A percentile compares a stretch with the other conserved stretches of the same genome.
phyloP scores from a whole-genome alignment of 2,113 vertebrate species.

The Oceanites oceanicus region DNA sequence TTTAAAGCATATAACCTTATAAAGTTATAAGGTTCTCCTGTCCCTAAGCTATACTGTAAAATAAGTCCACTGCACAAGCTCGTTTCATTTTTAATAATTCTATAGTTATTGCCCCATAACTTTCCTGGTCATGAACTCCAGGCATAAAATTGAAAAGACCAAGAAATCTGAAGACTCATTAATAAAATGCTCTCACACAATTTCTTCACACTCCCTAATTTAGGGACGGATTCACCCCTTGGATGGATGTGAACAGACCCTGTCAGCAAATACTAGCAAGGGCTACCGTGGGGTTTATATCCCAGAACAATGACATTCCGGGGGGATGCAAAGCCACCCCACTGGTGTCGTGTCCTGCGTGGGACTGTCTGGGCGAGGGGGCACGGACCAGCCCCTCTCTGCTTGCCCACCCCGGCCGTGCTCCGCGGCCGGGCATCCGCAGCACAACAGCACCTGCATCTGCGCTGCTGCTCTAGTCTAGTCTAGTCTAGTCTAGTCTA shows the following conservation, averaged over 20 bases:
- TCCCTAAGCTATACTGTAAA: neutral
- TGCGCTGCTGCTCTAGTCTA: fast-evolving
- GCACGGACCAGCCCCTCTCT: neutral
- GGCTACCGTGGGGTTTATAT: no score
- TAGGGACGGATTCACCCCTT: neutral
- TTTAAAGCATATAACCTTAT: neutral
- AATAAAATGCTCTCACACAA: neutral
- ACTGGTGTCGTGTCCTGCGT: fast-evolving
- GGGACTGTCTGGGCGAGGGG: neutral
- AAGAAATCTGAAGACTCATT: neutral
- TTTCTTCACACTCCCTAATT: neutral
- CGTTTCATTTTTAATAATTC: slow-evolving; percentile 15
- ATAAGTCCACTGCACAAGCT: neutral
- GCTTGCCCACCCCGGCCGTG: neutral
- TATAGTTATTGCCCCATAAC: slow-evolving; percentile 14
- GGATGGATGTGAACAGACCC: neutral
- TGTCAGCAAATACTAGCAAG: no score
- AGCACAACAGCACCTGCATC: neutral
- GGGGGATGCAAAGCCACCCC: neutral
- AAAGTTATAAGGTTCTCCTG: neutral
- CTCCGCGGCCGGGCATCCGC: fast-evolving
- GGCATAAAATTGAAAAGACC: neutral
- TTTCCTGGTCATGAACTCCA: neutral
- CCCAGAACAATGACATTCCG: neutral
- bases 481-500: no score